Evolutionary conservation across 2,113 vertebrate genomes (phyloP), one percentile per base, ranked within the genome.

Genomic region (Callipepla californica): DNA sequence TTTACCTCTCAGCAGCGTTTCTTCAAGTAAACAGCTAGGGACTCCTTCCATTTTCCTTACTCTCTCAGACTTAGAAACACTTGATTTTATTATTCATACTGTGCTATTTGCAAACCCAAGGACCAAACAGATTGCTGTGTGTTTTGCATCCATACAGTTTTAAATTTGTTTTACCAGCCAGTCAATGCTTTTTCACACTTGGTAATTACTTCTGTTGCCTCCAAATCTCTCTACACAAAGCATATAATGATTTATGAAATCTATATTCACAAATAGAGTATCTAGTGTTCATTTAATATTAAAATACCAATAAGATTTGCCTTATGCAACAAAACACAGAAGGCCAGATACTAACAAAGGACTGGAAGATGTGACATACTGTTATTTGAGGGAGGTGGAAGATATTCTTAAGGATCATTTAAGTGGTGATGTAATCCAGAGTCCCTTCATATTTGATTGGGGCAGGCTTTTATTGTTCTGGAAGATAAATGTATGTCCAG

Each of bases 21-120:
- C 51, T 67, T 87, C 47, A 95, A 63, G 55, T 58, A 61, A 80
- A 40, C 50, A 94, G 44, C 32, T 9, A 68, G 44, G 63, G 36
- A 34, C 40, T 91, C 8, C 38, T 93, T 83, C 36, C 12, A n/a
- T 75, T 81, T 88, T 72, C 30, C 11, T 89, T 8, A 23, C 22
- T 22, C 13, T 79, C 42, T 14, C 9, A 51, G 30, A 40, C n/a
- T 16, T 58, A 87, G n/a, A 85, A 38, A 36, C 13, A 85, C 28
- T 92, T 92, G 36, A 78, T 94, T 74, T 96, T 94, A 82, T 92
- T 94, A 90, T 92, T 94, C 28, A 80, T 17, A 57, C 30, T 82
- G 59, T 50, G 23, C 9, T 94, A 90, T 93, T 88, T 92, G 45
- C 44, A 77, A 94, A 93, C 50, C 21, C 22, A 11, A 84, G 16